A percentile compares a stretch with the other conserved stretches of the same genome.
Evolutionary conservation across 1,140 invertebrate species (phyloP).

Genomic region (Eurytemora carolleeae): DNA sequence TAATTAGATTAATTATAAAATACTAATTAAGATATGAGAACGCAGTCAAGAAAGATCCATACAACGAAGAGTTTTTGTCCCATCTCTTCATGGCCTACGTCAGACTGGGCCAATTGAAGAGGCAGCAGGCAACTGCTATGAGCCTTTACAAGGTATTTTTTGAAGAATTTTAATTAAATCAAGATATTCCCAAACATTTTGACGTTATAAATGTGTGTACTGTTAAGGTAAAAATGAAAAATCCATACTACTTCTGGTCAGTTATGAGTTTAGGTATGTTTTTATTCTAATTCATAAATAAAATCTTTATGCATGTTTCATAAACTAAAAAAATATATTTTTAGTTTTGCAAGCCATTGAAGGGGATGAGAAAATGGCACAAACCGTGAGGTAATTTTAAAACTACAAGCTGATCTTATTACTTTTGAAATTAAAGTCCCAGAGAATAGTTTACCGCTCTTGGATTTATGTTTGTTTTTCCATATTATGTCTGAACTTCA

Average conservation of each 20-base stretch:
- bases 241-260: slow-evolving; percentile 93
- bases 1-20: too few relatives aligned
- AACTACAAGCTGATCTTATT: slow-evolving; percentile 2
- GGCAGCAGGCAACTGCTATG: slow-evolving; percentile 73
- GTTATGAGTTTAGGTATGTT: slow-evolving; percentile 83
- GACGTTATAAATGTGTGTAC: too few relatives aligned
- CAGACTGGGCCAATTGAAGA: slow-evolving; percentile 63
- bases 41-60: slow-evolving; percentile 59
- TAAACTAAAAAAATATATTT: slow-evolving; percentile 5
- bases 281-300: slow-evolving; percentile 2
- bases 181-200: too few relatives aligned
- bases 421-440: too few relatives aligned
- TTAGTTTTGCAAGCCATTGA: slow-evolving; percentile 17
- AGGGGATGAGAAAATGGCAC: neutral
- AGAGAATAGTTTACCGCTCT: too few relatives aligned
- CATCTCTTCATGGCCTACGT: slow-evolving; percentile 92
- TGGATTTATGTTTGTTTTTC: too few relatives aligned
- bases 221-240: slow-evolving; percentile 51
- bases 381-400: neutral
- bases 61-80: slow-evolving; percentile 73
- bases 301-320: slow-evolving; percentile 16
- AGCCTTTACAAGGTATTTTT: slow-evolving; percentile 52
- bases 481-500: too few relatives aligned
- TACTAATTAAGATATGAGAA: slow-evolving; percentile 61
- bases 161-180: too few relatives aligned